Evolutionary conservation across 2,888 invertebrate genomes (phyloP).

Genomic region (Drosophila nr. fundita): DNA sequence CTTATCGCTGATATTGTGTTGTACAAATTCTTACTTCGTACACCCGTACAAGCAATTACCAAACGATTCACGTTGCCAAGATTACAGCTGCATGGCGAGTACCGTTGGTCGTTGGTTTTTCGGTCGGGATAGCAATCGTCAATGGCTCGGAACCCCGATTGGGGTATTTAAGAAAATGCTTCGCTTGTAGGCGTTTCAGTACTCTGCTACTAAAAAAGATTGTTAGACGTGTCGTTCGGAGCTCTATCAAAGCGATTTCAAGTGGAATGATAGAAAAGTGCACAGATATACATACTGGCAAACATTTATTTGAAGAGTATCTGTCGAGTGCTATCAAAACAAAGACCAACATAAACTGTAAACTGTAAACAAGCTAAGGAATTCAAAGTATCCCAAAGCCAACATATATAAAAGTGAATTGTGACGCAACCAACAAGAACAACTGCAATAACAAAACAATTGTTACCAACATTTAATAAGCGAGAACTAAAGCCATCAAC

Average conservation of each 20-base stretch:
- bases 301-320: slow-evolving; percentile 47
- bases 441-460: slow-evolving; percentile 7
- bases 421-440: slow-evolving; percentile 15
- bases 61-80: slow-evolving; percentile 70
- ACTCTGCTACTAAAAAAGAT: slow-evolving; percentile 62
- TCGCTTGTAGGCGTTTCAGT: slow-evolving; percentile 65
- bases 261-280: slow-evolving; percentile 10
- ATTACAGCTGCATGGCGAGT: slow-evolving; percentile 22
- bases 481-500: slow-evolving; percentile 38
- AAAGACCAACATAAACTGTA: slow-evolving; percentile 50
- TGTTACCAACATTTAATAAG: neutral
- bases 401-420: slow-evolving; percentile 39
- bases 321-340: slow-evolving; percentile 63
- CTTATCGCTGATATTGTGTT: slow-evolving; percentile 68
- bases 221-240: slow-evolving; percentile 60
- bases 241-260: slow-evolving; percentile 4
- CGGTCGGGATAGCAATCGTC: slow-evolving; percentile 7
- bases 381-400: slow-evolving; percentile 52
- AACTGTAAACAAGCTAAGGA: slow-evolving; percentile 59
- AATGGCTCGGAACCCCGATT: slow-evolving; percentile 6
- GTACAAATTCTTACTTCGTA: slow-evolving; percentile 63
- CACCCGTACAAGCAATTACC: slow-evolving; percentile 80
- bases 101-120: slow-evolving; percentile 1
- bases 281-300: neutral
- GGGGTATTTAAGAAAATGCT: slow-evolving; percentile 68